phyloP scores from a whole-genome alignment of 2,113 vertebrate species.

The Crotalus tigris region DNA sequence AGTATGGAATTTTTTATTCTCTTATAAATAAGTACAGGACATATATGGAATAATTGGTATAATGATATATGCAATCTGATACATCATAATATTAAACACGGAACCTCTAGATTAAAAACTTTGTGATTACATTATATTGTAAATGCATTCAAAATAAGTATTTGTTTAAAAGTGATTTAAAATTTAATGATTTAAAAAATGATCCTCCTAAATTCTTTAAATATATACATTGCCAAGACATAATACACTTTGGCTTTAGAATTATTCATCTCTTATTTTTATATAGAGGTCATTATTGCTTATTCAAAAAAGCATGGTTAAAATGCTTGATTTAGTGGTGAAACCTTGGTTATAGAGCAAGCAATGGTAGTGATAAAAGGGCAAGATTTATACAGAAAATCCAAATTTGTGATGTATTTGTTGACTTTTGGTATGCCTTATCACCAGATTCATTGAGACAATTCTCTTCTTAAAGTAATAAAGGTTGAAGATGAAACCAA shows the following conservation, averaged over 20 bases:
- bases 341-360: not conserved
- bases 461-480: conserved; percentile 33
- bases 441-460: not conserved
- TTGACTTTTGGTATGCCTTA: not conserved
- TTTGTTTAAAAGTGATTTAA: not conserved
- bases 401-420: not conserved
- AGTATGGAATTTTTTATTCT: not conserved
- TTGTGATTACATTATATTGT: not conserved
- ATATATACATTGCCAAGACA: not conserved
- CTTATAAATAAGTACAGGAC: not conserved
- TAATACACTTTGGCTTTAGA: not conserved
- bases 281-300: not conserved
- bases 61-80: not conserved
- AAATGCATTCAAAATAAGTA: not conserved
- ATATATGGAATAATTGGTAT: not conserved
- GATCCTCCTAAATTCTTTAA: not conserved
- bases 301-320: not conserved
- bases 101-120: not conserved
- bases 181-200: not conserved
- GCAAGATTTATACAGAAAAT: not conserved
- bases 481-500: conserved; percentile 18
- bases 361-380: not conserved
- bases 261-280: not conserved
- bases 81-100: not conserved
- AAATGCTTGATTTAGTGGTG: not conserved